These are phyloP conservation scores for Trisateles emortualis DNA, from an alignment of 2,888 invertebrate genomes.

Conservation along the genomic window DNA sequence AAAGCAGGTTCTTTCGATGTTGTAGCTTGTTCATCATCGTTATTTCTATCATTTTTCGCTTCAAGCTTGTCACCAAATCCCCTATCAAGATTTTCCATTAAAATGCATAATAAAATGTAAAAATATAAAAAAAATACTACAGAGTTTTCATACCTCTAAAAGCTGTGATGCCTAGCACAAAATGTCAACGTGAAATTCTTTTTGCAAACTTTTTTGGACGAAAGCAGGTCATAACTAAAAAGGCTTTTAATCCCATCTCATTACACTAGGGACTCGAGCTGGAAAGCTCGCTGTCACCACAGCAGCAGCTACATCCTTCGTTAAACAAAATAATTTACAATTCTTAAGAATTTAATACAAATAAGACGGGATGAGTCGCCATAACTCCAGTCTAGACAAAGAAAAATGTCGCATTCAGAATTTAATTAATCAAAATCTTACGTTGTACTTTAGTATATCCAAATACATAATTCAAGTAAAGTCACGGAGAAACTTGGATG, in stretches of 20 bases:
- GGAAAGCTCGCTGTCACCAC: background rate
- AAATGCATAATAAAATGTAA: background rate
- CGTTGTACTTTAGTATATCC: conserved; percentile 44
- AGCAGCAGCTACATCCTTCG: conserved; percentile 3
- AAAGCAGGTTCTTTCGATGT: conserved; percentile 22
- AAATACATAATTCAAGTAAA: conserved; percentile 63
- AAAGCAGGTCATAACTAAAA: background rate
- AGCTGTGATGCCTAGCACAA: background rate
- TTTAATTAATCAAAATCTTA: conserved; percentile 64
- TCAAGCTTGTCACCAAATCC: conserved; percentile 2
- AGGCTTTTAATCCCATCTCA: conserved; percentile 14
- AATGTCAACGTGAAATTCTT: conserved; percentile 22
- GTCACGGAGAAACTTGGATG: conserved; percentile 57
- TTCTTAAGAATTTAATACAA: conserved; percentile 30
- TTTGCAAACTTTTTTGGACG: conserved; percentile 1
- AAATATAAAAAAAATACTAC: background rate
- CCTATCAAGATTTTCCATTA: conserved; percentile 26
- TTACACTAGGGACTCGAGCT: conserved; percentile 2
- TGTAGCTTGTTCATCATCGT: conserved; percentile 25
- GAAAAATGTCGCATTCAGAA: conserved; percentile 50
- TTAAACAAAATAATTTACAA: conserved; percentile 23
- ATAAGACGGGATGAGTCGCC: conserved; percentile 30
- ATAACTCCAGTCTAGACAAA: conserved; percentile 36
- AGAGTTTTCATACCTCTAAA: background rate
- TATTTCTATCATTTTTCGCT: conserved; percentile 4